Evolutionary conservation across 1,140 invertebrate genomes (phyloP).

Genomic region (Procambarus virginalis): DNA sequence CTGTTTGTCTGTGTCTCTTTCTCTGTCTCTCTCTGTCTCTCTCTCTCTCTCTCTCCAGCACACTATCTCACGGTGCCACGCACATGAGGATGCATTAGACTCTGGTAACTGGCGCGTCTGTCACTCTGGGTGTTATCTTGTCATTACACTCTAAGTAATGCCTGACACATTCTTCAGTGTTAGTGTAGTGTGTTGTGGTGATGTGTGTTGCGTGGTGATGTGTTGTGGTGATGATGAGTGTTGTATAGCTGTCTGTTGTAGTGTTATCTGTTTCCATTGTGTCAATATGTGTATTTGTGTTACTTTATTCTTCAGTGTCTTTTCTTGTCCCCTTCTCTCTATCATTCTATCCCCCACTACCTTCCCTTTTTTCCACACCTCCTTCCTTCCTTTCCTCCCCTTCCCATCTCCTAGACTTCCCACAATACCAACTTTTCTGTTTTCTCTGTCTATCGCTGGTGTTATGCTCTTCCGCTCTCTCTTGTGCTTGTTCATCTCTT

Average conservation of each 20-base stretch:
- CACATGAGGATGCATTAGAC: background rate
- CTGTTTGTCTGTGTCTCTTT: background rate
- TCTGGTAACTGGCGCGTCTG: background rate
- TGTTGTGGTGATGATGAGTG: background rate
- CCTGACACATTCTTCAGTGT: background rate
- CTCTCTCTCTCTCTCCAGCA: background rate
- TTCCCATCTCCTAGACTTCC: no score
- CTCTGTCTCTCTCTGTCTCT: no score
- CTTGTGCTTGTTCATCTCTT: no score
- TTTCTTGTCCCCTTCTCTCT: background rate
- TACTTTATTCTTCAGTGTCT: background rate
- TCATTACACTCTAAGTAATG: background rate
- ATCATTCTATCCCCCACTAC: background rate
- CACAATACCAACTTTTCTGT: no score
- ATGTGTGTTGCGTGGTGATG: no score
- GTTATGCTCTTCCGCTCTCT: no score
- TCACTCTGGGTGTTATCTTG: background rate
- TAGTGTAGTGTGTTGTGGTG: background rate
- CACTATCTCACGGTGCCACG: constrained; percentile 1
- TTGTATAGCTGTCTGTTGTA: no score
- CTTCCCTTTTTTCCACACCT: background rate
- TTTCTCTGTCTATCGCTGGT: no score
- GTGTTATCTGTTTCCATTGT: no score
- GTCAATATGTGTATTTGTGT: no score
- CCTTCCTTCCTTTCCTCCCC: no score